Conservation (phyloP, 2,888 invertebrate species). For the Aphodius sticticus region DNA sequence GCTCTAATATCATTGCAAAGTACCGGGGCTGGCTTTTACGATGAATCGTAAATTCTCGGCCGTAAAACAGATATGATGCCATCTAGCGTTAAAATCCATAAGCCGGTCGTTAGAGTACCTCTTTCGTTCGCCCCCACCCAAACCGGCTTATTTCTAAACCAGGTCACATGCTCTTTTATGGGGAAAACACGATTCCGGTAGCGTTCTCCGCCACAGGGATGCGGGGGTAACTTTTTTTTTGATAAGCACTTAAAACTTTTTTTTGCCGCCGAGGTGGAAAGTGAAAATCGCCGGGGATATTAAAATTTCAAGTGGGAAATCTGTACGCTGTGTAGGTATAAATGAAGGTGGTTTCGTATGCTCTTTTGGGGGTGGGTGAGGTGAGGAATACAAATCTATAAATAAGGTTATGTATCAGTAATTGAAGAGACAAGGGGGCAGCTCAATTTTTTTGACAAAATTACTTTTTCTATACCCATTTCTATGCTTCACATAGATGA, state of each 20-base stretch:
- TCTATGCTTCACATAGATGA: too few relatives aligned
- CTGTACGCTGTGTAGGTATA: not conserved
- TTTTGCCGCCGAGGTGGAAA: not conserved
- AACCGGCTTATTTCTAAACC: not conserved
- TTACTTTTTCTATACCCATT: too few relatives aligned
- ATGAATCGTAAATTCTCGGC: not conserved
- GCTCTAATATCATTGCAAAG: not conserved
- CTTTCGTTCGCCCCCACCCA: not conserved
- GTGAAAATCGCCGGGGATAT: not conserved
- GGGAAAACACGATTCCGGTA: not conserved
- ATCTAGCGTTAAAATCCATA: slow-evolving; percentile 4
- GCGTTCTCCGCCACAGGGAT: not conserved
- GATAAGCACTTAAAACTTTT: not conserved
- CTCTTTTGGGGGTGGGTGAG: too few relatives aligned
- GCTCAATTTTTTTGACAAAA: too few relatives aligned
- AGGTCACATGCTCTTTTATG: slow-evolving; percentile 4
- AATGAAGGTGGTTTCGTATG: not conserved
- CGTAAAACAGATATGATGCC: slow-evolving; percentile 4
- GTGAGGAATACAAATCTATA: too few relatives aligned
- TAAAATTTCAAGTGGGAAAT: not conserved
- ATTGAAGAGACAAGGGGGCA: too few relatives aligned
- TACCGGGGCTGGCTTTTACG: not conserved
- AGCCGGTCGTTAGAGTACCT: not conserved
- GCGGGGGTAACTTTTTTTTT: not conserved
- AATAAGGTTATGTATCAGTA: too few relatives aligned